These are phyloP conservation scores for Oreonectes daqikongensis DNA, from an alignment of 2,797 vertebrate genomes.

Conservation along the genomic window DNA sequence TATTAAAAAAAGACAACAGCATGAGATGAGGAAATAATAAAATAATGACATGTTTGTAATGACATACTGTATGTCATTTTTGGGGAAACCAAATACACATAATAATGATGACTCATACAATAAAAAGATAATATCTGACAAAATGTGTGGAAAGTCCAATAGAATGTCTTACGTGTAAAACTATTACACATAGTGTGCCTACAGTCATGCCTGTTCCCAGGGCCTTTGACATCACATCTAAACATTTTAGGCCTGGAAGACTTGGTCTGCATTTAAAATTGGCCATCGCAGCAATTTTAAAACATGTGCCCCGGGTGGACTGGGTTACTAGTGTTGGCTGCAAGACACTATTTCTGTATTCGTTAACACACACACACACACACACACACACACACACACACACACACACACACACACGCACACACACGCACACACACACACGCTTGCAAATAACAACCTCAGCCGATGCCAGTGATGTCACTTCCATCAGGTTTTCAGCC, in stretches of 20 bases:
- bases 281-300: conserved; percentile 70
- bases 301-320: conserved; percentile 75
- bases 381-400: conserved; percentile 21
- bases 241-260: conserved; percentile 34
- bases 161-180: background rate
- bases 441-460: conserved; percentile 75
- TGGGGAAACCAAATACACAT: background rate
- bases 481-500: conserved; percentile 99
- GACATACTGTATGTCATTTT: background rate
- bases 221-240: conserved; percentile 38
- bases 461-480: conserved; percentile 92
- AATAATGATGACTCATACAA: background rate
- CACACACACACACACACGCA: conserved; percentile 37
- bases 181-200: background rate
- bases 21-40: no score
- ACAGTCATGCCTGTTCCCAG: conserved; percentile 12
- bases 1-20: background rate
- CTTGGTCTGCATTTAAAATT: conserved; percentile 58
- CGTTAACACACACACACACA: conserved; percentile 37
- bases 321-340: conserved; percentile 78
- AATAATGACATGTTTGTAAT: no score
- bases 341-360: conserved; percentile 84
- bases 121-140: background rate
- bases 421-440: conserved; percentile 36
- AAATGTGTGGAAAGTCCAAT: background rate